Conservation (phyloP, 2,797 vertebrate genomes). For the Alcedo atthis region DNA sequence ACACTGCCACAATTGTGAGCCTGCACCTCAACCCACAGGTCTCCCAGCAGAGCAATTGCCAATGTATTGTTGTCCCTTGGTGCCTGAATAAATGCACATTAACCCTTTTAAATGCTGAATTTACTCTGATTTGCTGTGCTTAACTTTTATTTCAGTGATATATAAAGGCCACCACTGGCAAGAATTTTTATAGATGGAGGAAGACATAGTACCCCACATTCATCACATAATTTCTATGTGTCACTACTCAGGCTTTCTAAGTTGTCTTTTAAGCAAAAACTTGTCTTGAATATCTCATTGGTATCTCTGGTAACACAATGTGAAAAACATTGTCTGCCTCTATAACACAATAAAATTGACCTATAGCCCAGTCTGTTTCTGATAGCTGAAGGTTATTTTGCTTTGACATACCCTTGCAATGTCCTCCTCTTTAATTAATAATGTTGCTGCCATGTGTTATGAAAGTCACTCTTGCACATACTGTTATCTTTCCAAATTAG, state of each 20-base stretch:
- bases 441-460: constrained; percentile 12
- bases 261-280: not conserved
- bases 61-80: not conserved
- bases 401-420: constrained; percentile 27
- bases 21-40: not conserved
- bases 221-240: not conserved
- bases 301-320: not conserved
- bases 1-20: not conserved
- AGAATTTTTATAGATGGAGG: not conserved
- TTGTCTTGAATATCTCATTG: not conserved
- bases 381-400: constrained; percentile 39
- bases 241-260: not conserved
- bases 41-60: not conserved
- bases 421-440: constrained; percentile 54
- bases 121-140: not conserved
- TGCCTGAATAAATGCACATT: not conserved
- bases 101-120: not conserved
- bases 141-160: not conserved
- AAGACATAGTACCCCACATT: not conserved
- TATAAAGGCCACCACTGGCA: not conserved
- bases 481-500: constrained; percentile 27
- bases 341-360: constrained; percentile 13
- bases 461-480: not conserved
- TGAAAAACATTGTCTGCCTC: not conserved
- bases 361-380: constrained; percentile 11